Evolutionary conservation across 92 coral and sea anemone genomes (phyloP), one percentile per base, ranked within the genome.

Genomic region (Umimayanthus kanabou): DNA sequence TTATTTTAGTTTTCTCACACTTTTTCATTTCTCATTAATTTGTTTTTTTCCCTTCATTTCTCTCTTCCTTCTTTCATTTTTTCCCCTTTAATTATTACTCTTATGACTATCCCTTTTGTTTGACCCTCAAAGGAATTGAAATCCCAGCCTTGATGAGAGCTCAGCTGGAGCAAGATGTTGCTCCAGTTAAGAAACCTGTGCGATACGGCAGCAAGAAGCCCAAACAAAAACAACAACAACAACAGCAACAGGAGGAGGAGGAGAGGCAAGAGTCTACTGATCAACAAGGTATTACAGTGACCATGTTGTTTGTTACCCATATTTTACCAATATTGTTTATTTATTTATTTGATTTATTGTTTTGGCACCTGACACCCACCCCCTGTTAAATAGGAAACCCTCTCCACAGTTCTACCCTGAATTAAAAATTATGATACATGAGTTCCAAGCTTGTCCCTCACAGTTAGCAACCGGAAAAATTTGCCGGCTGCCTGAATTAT

Each of bases 121-220:
- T 43, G 20, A 14, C 30, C n/a, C 14, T 86, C 39, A 30, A 33
- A 96, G 98, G 99, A 23, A 95, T 97, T 84, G 97, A 88, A 65
- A 95, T 97, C 70, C 98, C 99, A 67, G 96, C 91, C 47, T 88
- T 96, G 16, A 83, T 69, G 77, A 83, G 77, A 71, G 91, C 78
- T 40, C 94, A 93, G 65, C 81, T 90, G 88, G 94, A 90, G 13
- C 94, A 90, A 77, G 94, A 90, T 43, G 93, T 81, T 37, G 92
- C 88, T 3, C 87, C 67, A 55, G 85, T 82, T 26, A 88, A 88
- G 50, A 88, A 88, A 20, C 99, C 98, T 55, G 96, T 95, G 26
- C 92, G 97, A 39, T 97, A 97, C 76, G 98, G 98, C 37, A 77
- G 92, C 66, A 97, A 90, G 87, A 96, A 95, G 84, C 93, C 95